Percentiles rank a stretch among this genome's conserved stretches.
These are phyloP conservation scores for Druon quercuslanigerum DNA, from an alignment of 1,140 invertebrate species.

Conservation along the genomic window DNA sequence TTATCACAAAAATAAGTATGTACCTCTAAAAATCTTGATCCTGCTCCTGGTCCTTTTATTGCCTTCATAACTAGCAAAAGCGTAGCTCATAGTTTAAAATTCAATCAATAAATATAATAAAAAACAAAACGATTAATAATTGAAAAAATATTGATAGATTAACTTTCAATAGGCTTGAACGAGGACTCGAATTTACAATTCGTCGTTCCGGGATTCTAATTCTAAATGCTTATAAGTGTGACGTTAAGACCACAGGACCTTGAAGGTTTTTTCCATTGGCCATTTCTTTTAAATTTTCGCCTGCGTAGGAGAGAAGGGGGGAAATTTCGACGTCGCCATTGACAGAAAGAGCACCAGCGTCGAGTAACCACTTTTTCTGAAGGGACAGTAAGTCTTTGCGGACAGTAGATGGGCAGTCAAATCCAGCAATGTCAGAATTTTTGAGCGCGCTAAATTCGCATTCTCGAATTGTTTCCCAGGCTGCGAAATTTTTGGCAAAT, in stretches of 20 bases:
- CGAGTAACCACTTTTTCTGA: slow-evolving; percentile 88
- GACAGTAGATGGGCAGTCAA: slow-evolving; percentile 94
- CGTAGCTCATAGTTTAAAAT: too few relatives aligned
- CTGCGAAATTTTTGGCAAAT: slow-evolving; percentile 92
- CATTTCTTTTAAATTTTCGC: slow-evolving; percentile 85
- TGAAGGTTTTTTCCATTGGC: slow-evolving; percentile 82
- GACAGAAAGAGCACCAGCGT: slow-evolving; percentile 86
- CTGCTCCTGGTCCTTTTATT: background rate
- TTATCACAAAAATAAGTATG: background rate
- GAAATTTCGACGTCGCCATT: slow-evolving; percentile 90
- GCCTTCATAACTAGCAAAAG: background rate
- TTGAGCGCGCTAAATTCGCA: slow-evolving; percentile 98
- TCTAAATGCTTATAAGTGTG: slow-evolving; percentile 13
- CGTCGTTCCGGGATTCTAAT: background rate
- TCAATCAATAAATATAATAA: background rate
- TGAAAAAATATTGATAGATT: too few relatives aligned
- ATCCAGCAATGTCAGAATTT: slow-evolving; percentile 90
- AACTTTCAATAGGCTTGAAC: too few relatives aligned
- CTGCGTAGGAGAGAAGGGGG: slow-evolving; percentile 92
- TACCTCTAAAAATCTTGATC: too few relatives aligned
- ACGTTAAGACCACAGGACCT: slow-evolving; percentile 76
- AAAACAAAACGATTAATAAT: background rate
- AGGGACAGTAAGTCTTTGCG: slow-evolving; percentile 86
- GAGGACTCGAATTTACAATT: too few relatives aligned
- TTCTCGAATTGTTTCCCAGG: slow-evolving; percentile 94